phyloP scores from a whole-genome alignment of 2,113 vertebrate species.

The Plestiodon gilberti region DNA sequence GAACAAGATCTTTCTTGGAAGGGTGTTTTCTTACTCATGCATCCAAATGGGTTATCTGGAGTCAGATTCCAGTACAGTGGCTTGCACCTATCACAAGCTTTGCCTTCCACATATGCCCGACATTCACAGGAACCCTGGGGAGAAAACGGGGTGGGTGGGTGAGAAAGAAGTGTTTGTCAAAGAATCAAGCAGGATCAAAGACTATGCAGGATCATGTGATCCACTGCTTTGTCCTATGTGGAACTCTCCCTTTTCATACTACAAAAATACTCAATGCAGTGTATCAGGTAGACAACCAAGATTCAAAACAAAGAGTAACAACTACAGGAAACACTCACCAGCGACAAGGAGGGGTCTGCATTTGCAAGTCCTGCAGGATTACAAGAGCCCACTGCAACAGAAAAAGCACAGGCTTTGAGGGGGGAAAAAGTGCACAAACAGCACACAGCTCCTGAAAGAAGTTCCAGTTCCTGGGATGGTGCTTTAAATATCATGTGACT shows the following conservation, averaged over 20 bases:
- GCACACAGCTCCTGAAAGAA: too few species aligned
- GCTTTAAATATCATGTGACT: background rate
- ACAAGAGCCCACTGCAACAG: conserved; percentile 85
- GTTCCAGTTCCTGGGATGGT: background rate
- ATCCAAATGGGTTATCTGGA: conserved; percentile 85
- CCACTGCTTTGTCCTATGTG: accelerated
- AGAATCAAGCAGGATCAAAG: accelerated
- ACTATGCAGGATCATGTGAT: too few species aligned
- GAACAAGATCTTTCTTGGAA: background rate
- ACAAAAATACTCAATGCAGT: background rate
- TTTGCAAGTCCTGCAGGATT: conserved; percentile 86
- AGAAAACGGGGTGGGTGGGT: background rate
- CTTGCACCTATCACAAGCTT: conserved; percentile 89
- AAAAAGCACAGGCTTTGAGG: background rate
- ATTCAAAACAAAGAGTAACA: background rate
- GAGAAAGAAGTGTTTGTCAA: too few species aligned
- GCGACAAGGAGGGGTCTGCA: conserved; percentile 41
- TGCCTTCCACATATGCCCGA: conserved; percentile 84
- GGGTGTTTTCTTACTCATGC: conserved; percentile 83
- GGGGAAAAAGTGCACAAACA: background rate
- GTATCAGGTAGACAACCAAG: background rate
- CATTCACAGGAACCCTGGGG: conserved; percentile 87
- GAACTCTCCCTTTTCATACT: accelerated
- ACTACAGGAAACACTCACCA: conserved; percentile 69
- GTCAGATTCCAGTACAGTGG: conserved; percentile 95